Conservation (phyloP, 2,888 invertebrate genomes). For the Lasioglossum pauxillum region DNA sequence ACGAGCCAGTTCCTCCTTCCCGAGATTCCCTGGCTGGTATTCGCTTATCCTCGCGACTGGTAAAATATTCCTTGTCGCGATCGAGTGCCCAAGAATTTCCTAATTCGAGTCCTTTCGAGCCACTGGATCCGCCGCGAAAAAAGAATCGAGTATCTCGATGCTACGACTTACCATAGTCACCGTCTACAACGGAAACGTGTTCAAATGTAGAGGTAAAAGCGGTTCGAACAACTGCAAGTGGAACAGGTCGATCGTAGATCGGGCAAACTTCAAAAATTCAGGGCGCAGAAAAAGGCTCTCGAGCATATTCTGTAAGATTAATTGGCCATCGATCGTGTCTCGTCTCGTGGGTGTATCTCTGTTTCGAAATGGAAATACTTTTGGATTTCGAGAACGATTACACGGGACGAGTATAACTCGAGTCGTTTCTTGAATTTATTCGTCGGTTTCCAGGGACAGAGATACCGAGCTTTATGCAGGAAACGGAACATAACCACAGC, state of each 20-base stretch:
- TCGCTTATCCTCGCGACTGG: slow-evolving; percentile 41
- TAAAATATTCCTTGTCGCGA: slow-evolving; percentile 44
- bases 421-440: slow-evolving; percentile 16
- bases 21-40: slow-evolving; percentile 62
- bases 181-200: not conserved
- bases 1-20: slow-evolving; percentile 50
- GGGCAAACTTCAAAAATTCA: not conserved
- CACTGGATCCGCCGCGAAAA: not conserved
- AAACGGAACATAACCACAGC: slow-evolving; percentile 25
- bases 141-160: not conserved
- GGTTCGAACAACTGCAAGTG: not conserved
- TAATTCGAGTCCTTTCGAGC: slow-evolving; percentile 46
- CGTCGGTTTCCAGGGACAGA: not conserved
- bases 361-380: not conserved
- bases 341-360: not conserved
- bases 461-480: slow-evolving; percentile 17
- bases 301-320: not conserved
- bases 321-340: not conserved
- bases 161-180: not conserved
- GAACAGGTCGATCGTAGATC: not conserved
- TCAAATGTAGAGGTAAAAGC: not conserved
- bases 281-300: too few relatives aligned
- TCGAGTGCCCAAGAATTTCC: slow-evolving; percentile 56
- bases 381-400: not conserved
- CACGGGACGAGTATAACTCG: not conserved